Conservation (phyloP, 2,113 vertebrate species). For the Lepus europaeus region DNA sequence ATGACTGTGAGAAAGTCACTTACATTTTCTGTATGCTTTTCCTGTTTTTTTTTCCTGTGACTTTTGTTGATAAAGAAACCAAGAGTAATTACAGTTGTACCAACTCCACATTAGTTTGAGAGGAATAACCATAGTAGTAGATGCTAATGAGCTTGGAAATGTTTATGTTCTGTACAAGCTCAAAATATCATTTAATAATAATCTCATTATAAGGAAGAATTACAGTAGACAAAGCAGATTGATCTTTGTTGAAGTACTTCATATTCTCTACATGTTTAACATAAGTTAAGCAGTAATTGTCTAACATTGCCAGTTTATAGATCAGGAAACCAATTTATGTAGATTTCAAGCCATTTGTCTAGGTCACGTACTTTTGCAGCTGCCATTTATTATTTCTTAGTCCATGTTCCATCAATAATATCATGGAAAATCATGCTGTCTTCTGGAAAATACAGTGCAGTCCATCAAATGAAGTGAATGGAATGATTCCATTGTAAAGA, state of each 20-base stretch:
- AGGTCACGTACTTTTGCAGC: background rate
- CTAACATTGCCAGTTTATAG: background rate
- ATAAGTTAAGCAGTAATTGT: background rate
- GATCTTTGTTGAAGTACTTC: background rate
- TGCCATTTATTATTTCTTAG: background rate
- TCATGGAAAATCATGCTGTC: background rate
- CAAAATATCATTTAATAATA: background rate
- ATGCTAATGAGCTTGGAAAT: background rate
- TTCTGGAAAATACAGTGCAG: background rate
- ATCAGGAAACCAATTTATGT: background rate
- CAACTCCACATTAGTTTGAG: background rate
- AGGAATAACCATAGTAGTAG: background rate
- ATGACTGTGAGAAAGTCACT: background rate
- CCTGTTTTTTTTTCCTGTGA: background rate
- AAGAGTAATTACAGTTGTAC: background rate
- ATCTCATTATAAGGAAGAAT: background rate
- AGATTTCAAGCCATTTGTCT: background rate
- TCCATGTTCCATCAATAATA: background rate
- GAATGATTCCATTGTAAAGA: too few relatives aligned
- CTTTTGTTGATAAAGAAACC: background rate
- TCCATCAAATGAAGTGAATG: background rate
- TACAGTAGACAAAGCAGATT: background rate
- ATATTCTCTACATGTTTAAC: background rate
- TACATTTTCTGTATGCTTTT: background rate
- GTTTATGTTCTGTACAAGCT: background rate